Percentiles rank a stretch among this genome's conserved stretches.
phyloP scores from a whole-genome alignment of 2,797 vertebrate genomes.

The Macropus fuliginosus region DNA sequence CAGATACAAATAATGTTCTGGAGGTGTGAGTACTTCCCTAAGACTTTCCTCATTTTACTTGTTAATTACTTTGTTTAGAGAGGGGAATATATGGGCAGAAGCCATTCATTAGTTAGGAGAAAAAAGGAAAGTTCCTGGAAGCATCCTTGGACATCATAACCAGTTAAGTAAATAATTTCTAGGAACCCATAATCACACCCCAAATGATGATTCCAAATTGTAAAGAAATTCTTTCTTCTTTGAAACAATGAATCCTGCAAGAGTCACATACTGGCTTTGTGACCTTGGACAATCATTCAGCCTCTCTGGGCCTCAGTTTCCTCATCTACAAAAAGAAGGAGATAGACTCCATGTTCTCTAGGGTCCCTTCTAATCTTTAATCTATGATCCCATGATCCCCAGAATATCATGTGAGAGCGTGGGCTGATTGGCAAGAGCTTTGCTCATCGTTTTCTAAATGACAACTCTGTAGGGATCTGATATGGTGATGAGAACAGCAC shows the following conservation, averaged over 20 bases:
- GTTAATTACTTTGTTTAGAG: background rate
- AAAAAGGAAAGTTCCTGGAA: background rate
- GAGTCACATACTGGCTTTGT: background rate
- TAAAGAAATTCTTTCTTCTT: background rate
- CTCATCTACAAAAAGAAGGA: background rate
- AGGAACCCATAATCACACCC: background rate
- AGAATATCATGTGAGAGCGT: background rate
- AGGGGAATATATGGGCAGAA: background rate
- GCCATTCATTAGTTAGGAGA: background rate
- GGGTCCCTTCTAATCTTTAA: background rate
- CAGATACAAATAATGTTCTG: background rate
- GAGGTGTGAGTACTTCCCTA: background rate
- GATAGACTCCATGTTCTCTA: background rate
- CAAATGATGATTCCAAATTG: background rate
- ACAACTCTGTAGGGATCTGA: background rate
- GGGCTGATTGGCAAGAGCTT: background rate
- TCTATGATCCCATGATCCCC: background rate
- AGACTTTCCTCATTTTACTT: background rate
- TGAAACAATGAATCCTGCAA: background rate
- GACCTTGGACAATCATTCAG: background rate
- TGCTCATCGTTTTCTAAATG: background rate
- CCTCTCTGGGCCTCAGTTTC: background rate
- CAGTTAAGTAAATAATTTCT: background rate
- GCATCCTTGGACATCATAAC: background rate
- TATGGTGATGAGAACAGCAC: conserved; percentile 40